These are phyloP conservation scores for Alexandromys fortis DNA, from an alignment of 2,113 vertebrate genomes.

Conservation along the genomic window DNA sequence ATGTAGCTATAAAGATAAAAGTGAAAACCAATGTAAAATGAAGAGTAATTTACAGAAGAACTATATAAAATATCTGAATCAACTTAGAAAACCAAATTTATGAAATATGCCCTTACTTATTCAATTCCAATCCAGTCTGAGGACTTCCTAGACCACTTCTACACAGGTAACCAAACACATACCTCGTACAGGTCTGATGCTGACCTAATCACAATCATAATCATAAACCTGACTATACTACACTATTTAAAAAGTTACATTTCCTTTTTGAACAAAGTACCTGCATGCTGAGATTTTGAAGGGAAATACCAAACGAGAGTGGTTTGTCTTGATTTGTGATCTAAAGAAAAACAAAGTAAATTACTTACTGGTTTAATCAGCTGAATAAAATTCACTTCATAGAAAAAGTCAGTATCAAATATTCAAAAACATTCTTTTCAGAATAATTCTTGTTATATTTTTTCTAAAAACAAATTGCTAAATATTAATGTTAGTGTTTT, in stretches of 20 bases:
- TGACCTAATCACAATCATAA: not conserved
- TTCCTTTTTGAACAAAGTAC: constrained; percentile 84
- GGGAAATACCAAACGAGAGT: constrained; percentile 96
- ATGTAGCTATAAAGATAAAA: not conserved
- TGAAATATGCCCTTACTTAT: not conserved
- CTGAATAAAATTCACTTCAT: constrained; percentile 22
- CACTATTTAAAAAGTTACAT: constrained; percentile 20
- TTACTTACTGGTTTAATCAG: constrained; percentile 30
- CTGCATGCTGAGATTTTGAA: constrained; percentile 98
- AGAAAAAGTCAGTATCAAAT: constrained; percentile 41
- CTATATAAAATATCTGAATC: not conserved
- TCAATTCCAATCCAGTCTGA: not conserved
- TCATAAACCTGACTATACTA: not conserved
- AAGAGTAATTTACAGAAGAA: constrained; percentile 13
- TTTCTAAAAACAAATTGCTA: constrained; percentile 21
- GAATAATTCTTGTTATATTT: constrained; percentile 14
- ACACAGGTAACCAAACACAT: not conserved
- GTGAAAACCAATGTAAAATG: not conserved
- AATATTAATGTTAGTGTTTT: not conserved
- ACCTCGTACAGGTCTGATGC: not conserved
- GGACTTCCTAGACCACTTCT: not conserved
- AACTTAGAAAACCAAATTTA: constrained; percentile 12
- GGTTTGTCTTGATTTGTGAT: constrained; percentile 93
- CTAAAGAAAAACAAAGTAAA: constrained; percentile 83
- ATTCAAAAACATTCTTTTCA: constrained; percentile 53